Conservation (phyloP, 2,888 invertebrate species). For the Ommatoiulus sabulosus region DNA sequence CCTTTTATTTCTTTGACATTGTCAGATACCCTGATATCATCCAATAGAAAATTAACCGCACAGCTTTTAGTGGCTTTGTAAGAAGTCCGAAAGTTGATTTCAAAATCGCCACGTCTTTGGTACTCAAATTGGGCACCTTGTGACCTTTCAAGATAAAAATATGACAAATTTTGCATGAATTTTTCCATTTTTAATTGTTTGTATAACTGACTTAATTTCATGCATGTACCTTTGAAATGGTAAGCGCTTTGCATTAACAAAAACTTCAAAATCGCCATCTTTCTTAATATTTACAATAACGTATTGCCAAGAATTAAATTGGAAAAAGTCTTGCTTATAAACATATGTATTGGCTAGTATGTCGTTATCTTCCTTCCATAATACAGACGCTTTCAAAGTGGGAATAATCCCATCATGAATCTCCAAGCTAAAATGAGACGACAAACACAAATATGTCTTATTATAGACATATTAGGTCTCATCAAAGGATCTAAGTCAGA, state of each 20-base stretch:
- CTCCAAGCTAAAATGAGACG: neutral
- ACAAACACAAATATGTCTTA: too few relatives aligned
- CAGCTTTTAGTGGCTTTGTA: neutral
- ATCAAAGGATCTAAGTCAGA: too few relatives aligned
- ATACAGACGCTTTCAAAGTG: neutral
- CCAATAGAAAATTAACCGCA: neutral
- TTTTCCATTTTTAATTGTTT: neutral
- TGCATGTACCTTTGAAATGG: neutral
- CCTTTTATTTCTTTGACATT: neutral
- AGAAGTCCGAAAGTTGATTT: neutral
- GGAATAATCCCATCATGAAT: neutral
- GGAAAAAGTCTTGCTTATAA: neutral
- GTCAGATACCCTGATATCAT: neutral
- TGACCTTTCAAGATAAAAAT: neutral
- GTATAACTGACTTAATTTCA: too few relatives aligned
- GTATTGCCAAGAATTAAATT: neutral
- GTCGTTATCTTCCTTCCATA: constrained; percentile 13
- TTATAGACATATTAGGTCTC: too few relatives aligned
- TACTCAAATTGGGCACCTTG: neutral
- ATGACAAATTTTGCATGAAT: neutral
- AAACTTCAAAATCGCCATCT: neutral
- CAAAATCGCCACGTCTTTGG: neutral
- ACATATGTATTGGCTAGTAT: neutral
- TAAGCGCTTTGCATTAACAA: neutral
- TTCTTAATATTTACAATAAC: neutral